Percentiles rank a stretch among this genome's conserved stretches.
These are phyloP conservation scores for Agrotis puta DNA, from an alignment of 2,888 invertebrate genomes.

Conservation along the genomic window DNA sequence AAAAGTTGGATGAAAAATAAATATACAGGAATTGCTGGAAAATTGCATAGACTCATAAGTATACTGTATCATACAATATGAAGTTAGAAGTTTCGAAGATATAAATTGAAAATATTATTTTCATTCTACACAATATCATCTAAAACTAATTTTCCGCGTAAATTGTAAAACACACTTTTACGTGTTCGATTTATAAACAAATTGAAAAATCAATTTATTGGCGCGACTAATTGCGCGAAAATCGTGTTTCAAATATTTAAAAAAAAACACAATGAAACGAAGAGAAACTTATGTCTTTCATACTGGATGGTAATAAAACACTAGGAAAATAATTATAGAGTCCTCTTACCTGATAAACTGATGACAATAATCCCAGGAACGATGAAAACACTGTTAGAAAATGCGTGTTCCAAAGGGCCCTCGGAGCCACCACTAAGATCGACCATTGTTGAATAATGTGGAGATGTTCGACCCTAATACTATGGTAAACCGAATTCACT, in stretches of 20 bases:
- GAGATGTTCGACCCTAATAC: slow-evolving; percentile 64
- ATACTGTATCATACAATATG: no score
- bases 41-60: no score
- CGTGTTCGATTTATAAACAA: background rate
- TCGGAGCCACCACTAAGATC: slow-evolving; percentile 95
- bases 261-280: background rate
- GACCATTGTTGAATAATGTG: slow-evolving; percentile 93
- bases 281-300: slow-evolving; percentile 7
- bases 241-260: background rate
- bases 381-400: slow-evolving; percentile 96
- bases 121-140: no score
- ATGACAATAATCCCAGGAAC: slow-evolving; percentile 95
- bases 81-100: no score
- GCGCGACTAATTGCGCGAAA: slow-evolving; percentile 30
- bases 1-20: no score
- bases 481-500: slow-evolving; percentile 31
- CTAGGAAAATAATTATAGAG: slow-evolving; percentile 2
- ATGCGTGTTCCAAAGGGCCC: slow-evolving; percentile 96
- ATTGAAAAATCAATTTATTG: background rate
- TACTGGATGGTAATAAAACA: background rate
- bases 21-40: no score
- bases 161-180: background rate
- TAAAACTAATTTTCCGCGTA: background rate
- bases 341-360: slow-evolving; percentile 93
- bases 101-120: no score